Evolutionary conservation across 2,113 vertebrate species (phyloP).

Genomic region (Pollimyrus isidori): DNA sequence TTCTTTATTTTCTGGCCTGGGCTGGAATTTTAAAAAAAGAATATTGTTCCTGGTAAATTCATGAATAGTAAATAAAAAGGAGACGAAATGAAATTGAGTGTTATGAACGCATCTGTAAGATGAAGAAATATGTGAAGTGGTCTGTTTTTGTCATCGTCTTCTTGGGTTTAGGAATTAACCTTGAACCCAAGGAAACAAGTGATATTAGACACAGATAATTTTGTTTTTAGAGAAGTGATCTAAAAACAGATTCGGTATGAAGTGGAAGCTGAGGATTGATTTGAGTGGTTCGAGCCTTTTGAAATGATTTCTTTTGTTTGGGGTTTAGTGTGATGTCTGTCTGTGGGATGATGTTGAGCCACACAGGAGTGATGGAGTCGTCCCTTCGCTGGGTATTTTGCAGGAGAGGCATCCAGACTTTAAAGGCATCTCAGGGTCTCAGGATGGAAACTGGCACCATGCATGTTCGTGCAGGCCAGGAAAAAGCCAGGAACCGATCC

Average conservation of each 20-base stretch:
- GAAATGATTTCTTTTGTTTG: neutral
- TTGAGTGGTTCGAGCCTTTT: neutral
- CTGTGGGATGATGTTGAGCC: neutral
- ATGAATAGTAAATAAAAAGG: slow-evolving; percentile 20
- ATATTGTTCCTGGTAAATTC: slow-evolving; percentile 18
- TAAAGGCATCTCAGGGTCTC: neutral
- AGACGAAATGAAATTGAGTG: neutral
- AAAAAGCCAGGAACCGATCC: neutral
- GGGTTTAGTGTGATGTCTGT: neutral
- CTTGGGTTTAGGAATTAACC: neutral
- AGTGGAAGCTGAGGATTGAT: neutral
- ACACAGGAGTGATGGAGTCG: neutral
- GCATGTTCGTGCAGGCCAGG: neutral
- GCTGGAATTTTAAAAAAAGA: slow-evolving; percentile 16
- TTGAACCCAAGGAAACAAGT: neutral
- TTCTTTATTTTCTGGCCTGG: slow-evolving; percentile 21
- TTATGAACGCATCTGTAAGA: neutral
- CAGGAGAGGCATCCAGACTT: neutral
- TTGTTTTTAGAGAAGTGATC: neutral
- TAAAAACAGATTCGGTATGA: neutral
- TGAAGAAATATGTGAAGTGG: slow-evolving; percentile 2
- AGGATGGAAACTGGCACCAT: neutral
- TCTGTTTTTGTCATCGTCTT: neutral
- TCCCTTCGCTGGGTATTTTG: neutral
- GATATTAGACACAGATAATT: neutral